phyloP scores from a whole-genome alignment of 2,888 invertebrate genomes.

The Drosophila rubida region DNA sequence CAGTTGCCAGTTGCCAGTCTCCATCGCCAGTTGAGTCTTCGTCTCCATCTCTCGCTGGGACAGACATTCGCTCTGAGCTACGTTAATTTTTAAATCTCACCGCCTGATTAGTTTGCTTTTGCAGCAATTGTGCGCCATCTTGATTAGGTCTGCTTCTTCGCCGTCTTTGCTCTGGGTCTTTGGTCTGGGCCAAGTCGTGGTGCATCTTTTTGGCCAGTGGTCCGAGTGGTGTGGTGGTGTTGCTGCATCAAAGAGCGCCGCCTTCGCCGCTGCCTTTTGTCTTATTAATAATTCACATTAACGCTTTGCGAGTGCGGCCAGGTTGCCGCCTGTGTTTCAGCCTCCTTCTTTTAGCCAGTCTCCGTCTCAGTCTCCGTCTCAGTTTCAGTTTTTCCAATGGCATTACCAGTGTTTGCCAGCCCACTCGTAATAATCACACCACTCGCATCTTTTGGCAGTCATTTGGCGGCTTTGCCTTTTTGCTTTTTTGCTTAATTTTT shows the following conservation, averaged over 20 bases:
- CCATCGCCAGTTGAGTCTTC: not conserved
- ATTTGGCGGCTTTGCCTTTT: conserved; percentile 17
- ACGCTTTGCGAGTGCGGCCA: conserved; percentile 82
- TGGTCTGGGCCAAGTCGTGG: conserved; percentile 33
- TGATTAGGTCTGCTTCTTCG: conserved; percentile 58
- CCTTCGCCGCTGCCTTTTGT: conserved; percentile 80
- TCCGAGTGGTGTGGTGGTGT: conserved; percentile 9
- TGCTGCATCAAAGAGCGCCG: conserved; percentile 72
- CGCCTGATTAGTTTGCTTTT: conserved; percentile 83
- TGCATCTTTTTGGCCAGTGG: conserved; percentile 31
- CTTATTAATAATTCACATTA: conserved; percentile 85
- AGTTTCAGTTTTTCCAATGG: conserved; percentile 15
- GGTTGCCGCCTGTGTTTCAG: conserved; percentile 65
- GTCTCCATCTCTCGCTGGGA: conserved; percentile 4
- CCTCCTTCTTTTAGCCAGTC: conserved; percentile 45
- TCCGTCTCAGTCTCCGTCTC: not conserved
- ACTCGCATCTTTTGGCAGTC: conserved; percentile 48
- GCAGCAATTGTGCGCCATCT: conserved; percentile 73
- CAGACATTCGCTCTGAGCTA: conserved; percentile 66
- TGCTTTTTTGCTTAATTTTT: conserved; percentile 41
- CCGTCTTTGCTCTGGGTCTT: conserved; percentile 8
- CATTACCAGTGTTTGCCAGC: conserved; percentile 61
- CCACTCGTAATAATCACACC: conserved; percentile 64
- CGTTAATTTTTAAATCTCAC: conserved; percentile 84
- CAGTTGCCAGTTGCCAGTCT: conserved; percentile 11